Base-by-base conservation (phyloP, 2,888 invertebrate genomes). In the Ametastegia equiseti region DNA sequence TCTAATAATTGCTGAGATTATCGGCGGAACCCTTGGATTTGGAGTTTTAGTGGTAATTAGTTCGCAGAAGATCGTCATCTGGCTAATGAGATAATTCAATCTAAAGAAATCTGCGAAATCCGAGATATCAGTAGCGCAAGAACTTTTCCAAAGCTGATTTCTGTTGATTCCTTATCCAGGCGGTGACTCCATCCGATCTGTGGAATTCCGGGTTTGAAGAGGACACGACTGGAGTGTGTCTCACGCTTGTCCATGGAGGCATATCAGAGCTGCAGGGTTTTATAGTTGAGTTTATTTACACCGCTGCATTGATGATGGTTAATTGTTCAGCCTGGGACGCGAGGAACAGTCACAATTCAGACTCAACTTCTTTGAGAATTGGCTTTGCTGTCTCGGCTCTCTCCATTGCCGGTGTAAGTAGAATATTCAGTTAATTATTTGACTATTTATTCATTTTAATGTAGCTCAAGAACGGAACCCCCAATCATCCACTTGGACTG, bases 291-390 rank as follows among this genome's bases (percentile, higher is more conserved):
- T 92, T 94, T 15, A 88, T 95, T 0, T 93, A 95, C 33, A 95
- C 97, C 0, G 92, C 93, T 2, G 92, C 95, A 0, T 92, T 97
- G 23, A 93, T 94, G 65, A 92, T 96, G 67, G 92, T 96, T 23
- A 86, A 94, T 82, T 96, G 96, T 88, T 94, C 94, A 0, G 92
- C 95, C 15, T 96, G 96, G 95, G 97, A 97, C 89, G 94, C 94
- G 23, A 93, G 95, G 45, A 96, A 96, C 88, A 90, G 92, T 9
- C 92, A 93, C 30, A 95, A 94, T 85, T 93, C 93, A 39, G 96
- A 96, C 85, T 95, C 95, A 0, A 90, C 92, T 1, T 91, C 96
- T 0, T 89, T 96, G 19, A 95, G 95, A 86, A 96, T 96, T 86
- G 96, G 95, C 75, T 92, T 96, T 75, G 93, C 95, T 2, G 92